Percentiles rank a stretch among this genome's conserved stretches.
phyloP scores from a whole-genome alignment of 2,113 vertebrate species.

The Aix galericulata region DNA sequence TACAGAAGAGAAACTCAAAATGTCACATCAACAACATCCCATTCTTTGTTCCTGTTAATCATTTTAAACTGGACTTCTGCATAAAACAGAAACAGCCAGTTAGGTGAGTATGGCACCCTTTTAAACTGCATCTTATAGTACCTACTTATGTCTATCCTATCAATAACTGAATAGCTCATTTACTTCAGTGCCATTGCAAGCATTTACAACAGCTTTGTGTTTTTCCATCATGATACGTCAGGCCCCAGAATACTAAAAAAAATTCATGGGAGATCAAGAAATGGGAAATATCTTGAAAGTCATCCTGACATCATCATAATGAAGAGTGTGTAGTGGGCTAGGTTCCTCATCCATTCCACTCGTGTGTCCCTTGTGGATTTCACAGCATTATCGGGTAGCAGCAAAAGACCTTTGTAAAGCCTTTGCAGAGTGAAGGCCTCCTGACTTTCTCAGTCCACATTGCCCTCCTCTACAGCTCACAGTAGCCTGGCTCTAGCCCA shows the following conservation, averaged over 20 bases:
- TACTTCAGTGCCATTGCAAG: not conserved
- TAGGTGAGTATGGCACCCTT: not conserved
- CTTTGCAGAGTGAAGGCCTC: not conserved
- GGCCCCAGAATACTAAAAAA: not conserved
- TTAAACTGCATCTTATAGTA: not conserved
- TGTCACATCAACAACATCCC: not conserved
- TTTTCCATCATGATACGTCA: not conserved
- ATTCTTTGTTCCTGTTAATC: conserved; percentile 1
- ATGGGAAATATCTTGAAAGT: not conserved
- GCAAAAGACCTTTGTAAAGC: not conserved
- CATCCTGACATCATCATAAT: not conserved
- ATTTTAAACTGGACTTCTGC: not conserved
- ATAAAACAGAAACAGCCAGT: not conserved
- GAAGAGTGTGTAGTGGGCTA: rapidly evolving
- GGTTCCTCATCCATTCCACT: not conserved
- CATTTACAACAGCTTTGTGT: not conserved
- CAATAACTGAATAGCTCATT: not conserved
- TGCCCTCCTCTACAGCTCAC: not conserved
- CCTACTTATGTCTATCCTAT: not conserved
- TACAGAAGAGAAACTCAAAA: conserved; percentile 40
- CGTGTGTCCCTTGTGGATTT: not conserved
- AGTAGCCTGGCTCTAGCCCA: not conserved
- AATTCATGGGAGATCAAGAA: not conserved
- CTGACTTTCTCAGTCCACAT: not conserved
- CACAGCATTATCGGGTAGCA: not conserved